Percentiles rank a stretch among this genome's conserved stretches.
These are phyloP conservation scores for Zoanthus gigantus DNA, from an alignment of 92 coral and sea anemone genomes.

Conservation along the genomic window DNA sequence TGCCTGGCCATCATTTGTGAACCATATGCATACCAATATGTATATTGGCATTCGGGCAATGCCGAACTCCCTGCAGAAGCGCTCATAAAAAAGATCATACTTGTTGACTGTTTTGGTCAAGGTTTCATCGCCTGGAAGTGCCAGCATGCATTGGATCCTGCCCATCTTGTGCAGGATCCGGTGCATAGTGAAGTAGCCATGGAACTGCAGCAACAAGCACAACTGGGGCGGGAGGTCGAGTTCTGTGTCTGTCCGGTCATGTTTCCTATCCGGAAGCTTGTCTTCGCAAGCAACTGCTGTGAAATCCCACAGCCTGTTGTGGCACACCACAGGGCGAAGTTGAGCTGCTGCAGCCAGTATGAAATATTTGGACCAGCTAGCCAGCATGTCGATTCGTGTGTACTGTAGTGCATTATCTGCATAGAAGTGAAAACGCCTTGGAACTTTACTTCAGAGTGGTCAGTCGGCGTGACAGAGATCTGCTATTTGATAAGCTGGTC, in stretches of 20 bases:
- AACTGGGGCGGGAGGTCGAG: neutral
- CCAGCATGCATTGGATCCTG: constrained; percentile 20
- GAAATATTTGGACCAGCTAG: constrained; percentile 51
- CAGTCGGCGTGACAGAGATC: constrained; percentile 31
- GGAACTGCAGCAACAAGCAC: constrained; percentile 33
- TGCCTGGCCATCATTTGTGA: neutral
- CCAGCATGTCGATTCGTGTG: constrained; percentile 40
- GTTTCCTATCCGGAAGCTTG: neutral
- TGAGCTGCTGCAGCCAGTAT: constrained; percentile 68
- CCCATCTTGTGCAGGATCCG: constrained; percentile 53
- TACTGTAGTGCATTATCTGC: neutral
- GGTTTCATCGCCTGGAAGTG: constrained; percentile 37
- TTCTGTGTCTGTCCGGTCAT: neutral
- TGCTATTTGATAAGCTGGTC: neutral
- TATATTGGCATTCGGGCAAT: neutral
- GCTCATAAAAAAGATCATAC: constrained; percentile 38
- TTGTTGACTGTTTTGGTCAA: constrained; percentile 19
- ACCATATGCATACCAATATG: neutral
- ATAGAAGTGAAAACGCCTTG: constrained; percentile 41
- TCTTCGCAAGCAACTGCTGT: constrained; percentile 34
- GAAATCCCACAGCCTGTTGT: constrained; percentile 24
- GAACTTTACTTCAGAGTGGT: constrained; percentile 14
- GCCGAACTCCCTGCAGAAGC: neutral
- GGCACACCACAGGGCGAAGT: constrained; percentile 61
- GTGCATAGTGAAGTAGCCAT: constrained; percentile 50